A percentile compares a stretch with the other conserved stretches of the same genome.
Conservation (phyloP, 2,113 vertebrate species). For the Perca flavescens region DNA sequence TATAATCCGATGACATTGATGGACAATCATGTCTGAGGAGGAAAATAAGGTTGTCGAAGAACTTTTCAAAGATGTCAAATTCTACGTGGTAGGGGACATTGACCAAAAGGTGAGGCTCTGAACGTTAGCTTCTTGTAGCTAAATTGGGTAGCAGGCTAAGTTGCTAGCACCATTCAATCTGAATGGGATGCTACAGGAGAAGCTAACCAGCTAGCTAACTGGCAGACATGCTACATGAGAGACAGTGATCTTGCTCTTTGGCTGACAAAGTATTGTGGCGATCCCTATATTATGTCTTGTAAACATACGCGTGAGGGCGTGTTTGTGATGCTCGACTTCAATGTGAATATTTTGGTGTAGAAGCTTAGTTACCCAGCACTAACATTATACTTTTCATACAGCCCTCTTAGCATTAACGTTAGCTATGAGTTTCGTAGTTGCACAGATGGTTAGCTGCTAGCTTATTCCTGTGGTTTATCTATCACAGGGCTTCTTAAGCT, state of each 20-base stretch:
- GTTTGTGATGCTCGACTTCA: background rate
- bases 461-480: background rate
- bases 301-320: background rate
- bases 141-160: slow-evolving; percentile 62
- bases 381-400: background rate
- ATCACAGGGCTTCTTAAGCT: background rate
- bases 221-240: slow-evolving; percentile 1
- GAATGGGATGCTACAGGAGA: slow-evolving; percentile 12
- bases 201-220: slow-evolving; percentile 52
- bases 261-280: background rate
- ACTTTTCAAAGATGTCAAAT: slow-evolving; percentile 97
- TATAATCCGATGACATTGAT: slow-evolving; percentile 19
- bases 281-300: background rate
- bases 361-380: background rate
- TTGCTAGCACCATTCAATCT: slow-evolving; percentile 40
- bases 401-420: background rate
- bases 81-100: slow-evolving; percentile 96
- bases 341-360: background rate
- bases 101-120: slow-evolving; percentile 90
- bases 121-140: slow-evolving; percentile 67
- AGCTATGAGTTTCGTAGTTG: slow-evolving; percentile 29
- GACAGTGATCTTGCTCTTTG: slow-evolving; percentile 11
- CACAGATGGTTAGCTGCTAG: slow-evolving; percentile 31
- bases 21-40: slow-evolving; percentile 84
- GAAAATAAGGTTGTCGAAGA: slow-evolving; percentile 89